phyloP scores from a whole-genome alignment of 2,888 invertebrate species.

The Neria commutata region DNA sequence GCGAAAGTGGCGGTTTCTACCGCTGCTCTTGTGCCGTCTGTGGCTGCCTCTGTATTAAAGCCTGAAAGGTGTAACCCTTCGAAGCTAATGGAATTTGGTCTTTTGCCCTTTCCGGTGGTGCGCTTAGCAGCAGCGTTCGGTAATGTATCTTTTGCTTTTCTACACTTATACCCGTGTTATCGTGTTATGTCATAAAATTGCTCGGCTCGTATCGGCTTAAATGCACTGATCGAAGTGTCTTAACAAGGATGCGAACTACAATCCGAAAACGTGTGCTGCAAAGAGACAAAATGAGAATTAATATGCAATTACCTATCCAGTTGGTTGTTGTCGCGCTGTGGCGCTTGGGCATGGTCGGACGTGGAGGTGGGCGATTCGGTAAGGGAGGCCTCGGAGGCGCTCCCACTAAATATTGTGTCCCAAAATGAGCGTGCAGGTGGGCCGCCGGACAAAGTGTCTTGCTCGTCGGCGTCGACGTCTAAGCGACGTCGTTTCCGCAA shows the following conservation, averaged over 20 bases:
- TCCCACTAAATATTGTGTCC: constrained; percentile 11
- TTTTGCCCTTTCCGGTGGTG: no score
- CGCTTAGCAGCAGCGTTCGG: not conserved
- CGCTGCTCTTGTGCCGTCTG: no score
- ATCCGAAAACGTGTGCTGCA: not conserved
- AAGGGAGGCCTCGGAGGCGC: not conserved
- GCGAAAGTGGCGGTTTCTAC: no score
- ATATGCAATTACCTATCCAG: constrained; percentile 48
- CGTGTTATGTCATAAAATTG: no score
- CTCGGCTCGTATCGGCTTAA: no score
- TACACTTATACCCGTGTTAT: no score
- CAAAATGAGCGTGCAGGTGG: constrained; percentile 9
- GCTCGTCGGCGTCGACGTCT: constrained; percentile 35
- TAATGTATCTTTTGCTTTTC: no score
- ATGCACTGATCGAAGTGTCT: no score
- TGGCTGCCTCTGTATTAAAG: no score
- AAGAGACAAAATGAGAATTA: constrained; percentile 37
- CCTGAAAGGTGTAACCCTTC: no score
- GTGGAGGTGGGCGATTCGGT: constrained; percentile 22
- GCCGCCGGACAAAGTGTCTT: constrained; percentile 12
- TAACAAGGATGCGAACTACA: not conserved
- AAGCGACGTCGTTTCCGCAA: constrained; percentile 55
- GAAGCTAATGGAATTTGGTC: no score
- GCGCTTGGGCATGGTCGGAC: constrained; percentile 9
- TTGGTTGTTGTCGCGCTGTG: constrained; percentile 28